Conservation (phyloP, 2,888 invertebrate species). For the Epinotia ramella region DNA sequence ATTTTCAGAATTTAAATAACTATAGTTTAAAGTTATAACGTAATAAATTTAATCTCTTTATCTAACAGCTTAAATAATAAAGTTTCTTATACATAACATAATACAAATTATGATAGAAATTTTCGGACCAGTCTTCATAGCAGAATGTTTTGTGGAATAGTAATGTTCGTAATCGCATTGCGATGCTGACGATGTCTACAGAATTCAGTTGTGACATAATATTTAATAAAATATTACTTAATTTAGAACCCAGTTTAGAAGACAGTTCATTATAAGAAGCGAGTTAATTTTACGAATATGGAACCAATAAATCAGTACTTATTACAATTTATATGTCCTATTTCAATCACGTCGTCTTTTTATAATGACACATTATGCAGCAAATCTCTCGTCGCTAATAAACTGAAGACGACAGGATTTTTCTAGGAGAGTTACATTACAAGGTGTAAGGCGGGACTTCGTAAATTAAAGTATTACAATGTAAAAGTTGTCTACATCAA, state of each 20-base stretch:
- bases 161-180: conserved; percentile 35
- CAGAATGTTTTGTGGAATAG: conserved; percentile 47
- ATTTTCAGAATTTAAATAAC: conserved; percentile 17
- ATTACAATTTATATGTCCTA: background rate
- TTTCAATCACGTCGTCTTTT: background rate
- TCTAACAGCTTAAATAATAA: conserved; percentile 40
- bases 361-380: background rate
- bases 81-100: conserved; percentile 36
- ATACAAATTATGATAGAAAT: conserved; percentile 34
- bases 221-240: background rate
- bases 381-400: background rate
- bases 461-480: conserved; percentile 46
- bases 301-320: background rate
- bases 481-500: conserved; percentile 48
- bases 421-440: conserved; percentile 32
- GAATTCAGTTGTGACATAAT: background rate
- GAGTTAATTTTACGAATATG: background rate
- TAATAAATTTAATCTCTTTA: conserved; percentile 39
- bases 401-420: background rate
- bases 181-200: background rate
- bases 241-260: conserved; percentile 1
- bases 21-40: conserved; percentile 29
- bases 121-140: conserved; percentile 40
- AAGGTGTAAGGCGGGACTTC: conserved; percentile 47
- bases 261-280: background rate